A percentile compares a stretch with the other conserved stretches of the same genome.
These are phyloP conservation scores for Naso thynnoides DNA, from an alignment of 2,797 vertebrate species.

Conservation along the genomic window DNA sequence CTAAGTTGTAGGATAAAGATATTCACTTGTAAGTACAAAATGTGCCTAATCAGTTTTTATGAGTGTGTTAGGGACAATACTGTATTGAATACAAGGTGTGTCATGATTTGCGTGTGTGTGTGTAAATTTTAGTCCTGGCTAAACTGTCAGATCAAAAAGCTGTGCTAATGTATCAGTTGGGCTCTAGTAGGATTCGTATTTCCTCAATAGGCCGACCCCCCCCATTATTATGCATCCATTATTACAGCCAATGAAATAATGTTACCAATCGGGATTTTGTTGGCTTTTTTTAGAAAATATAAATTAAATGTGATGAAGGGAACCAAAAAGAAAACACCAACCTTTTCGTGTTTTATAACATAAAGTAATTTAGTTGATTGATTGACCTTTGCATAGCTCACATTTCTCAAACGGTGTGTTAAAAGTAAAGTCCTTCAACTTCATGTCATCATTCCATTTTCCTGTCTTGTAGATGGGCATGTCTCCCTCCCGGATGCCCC, in stretches of 20 bases:
- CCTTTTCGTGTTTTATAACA: no score
- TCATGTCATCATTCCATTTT: conserved; percentile 25
- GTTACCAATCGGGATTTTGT: background rate
- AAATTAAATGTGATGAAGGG: background rate
- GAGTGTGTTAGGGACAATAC: background rate
- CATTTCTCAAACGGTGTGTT: no score
- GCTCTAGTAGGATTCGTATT: background rate
- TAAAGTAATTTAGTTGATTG: no score
- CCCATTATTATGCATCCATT: background rate
- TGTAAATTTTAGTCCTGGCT: background rate
- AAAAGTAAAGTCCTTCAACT: no score
- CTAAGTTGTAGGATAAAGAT: background rate
- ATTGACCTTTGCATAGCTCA: no score
- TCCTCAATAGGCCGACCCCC: background rate
- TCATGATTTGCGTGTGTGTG: background rate
- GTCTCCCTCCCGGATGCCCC: conserved; percentile 96
- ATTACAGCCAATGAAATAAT: background rate
- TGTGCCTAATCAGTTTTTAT: background rate
- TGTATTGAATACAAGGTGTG: background rate
- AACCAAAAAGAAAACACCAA: background rate
- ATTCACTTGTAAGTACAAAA: conserved; percentile 5
- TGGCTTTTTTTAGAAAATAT: background rate
- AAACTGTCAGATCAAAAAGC: background rate
- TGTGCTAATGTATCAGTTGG: background rate
- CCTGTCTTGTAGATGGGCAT: conserved; percentile 89